Base-by-base conservation (phyloP, 2,113 vertebrate species). In the Lamprologus sp. region DNA sequence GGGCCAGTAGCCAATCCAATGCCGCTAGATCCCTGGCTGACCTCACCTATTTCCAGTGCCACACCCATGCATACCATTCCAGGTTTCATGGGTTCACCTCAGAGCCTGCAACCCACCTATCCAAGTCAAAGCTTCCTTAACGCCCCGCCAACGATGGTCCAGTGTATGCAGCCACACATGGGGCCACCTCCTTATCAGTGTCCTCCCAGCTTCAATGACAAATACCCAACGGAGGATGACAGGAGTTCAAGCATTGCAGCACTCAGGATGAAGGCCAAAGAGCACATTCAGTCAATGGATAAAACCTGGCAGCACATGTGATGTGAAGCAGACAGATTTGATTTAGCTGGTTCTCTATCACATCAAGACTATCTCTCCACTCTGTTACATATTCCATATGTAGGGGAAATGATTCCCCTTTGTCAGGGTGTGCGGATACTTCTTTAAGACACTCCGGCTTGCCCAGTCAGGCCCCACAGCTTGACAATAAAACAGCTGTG, bases 251-350 rank as follows among this genome's bases (percentile, higher is more conserved):
- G 98, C 94, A 98, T 98, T 1, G 97, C 97, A 31, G 96, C 97
- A 0, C 96, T 98, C 86, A 96, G 97, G 88, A 97, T 98, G 97
- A 98, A 98, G 94, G 98, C 97, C 92, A 98, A 98, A 96, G 98
- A 99, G 94, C 98, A 98, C 65, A 96, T 97, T 85, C 98, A 98
- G 94, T 98, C 97, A 56, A 97, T 98, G 93, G 98, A 98, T 94
- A 98, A 98, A 96, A 97, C 97, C 88, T 99, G 98, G 98, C 97
- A 97, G 49, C 97, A 97, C 5, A 98, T 98, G 94, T 98, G 97
- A 98, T 63, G 82, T 82, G 1, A 73, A 58, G 7, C n/a, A 81
- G 63, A 87, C 5, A n/a, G 45, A 84, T 77, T 56, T 58, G 55
- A 84, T 45, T 89, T 77, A n/a, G 42, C 53, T 73, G 81, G 73